These are phyloP conservation scores for Synanthedon formicaeformis DNA, from an alignment of 2,888 invertebrate species.

Conservation along the genomic window DNA sequence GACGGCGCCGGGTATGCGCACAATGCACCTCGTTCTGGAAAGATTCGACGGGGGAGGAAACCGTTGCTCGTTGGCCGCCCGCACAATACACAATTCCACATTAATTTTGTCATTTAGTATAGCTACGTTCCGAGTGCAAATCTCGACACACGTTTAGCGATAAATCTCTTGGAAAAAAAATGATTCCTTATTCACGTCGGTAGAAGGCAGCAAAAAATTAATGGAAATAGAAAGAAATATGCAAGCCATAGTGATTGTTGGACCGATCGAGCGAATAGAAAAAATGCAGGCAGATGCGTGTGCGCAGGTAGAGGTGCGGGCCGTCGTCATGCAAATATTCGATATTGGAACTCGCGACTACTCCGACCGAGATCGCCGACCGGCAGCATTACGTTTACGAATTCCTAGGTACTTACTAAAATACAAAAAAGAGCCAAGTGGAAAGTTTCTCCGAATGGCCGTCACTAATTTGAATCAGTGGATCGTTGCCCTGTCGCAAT, in stretches of 20 bases:
- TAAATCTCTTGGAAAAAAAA: conserved; percentile 35
- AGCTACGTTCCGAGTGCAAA: background rate
- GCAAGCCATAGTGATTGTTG: conserved; percentile 34
- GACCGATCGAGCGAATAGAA: conserved; percentile 17
- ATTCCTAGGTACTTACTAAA: background rate
- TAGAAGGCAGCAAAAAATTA: conserved; percentile 24
- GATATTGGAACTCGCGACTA: no score
- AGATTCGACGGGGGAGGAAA: conserved; percentile 1
- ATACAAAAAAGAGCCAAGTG: background rate
- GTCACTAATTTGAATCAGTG: conserved; percentile 8
- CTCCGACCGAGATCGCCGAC: no score
- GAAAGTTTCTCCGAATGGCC: conserved; percentile 8
- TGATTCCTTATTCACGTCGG: conserved; percentile 28
- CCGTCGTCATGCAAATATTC: conserved; percentile 26
- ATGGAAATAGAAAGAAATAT: conserved; percentile 39
- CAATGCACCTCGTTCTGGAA: background rate
- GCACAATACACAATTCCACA: conserved; percentile 4
- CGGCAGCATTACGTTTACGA: no score
- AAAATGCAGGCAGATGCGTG: conserved; percentile 34
- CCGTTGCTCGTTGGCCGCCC: background rate
- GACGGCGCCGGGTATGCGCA: background rate
- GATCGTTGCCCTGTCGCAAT: conserved; percentile 7
- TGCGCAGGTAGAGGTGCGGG: conserved; percentile 34
- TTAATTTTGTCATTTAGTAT: conserved; percentile 9
- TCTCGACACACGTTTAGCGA: conserved; percentile 16